phyloP scores from a whole-genome alignment of 2,888 invertebrate genomes.

The Drosophila vallismaia region DNA sequence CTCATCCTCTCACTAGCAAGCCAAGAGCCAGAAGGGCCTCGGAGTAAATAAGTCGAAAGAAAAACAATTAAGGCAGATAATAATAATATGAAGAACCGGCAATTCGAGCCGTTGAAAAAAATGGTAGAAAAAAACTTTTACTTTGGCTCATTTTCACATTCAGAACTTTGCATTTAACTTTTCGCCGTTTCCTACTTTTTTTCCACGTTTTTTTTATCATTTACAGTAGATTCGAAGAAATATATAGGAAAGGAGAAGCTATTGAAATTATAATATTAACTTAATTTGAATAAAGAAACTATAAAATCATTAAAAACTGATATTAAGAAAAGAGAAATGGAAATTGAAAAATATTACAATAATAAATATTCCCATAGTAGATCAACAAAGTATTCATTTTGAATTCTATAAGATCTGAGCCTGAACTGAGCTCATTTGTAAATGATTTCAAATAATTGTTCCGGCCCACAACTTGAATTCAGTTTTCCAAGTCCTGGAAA shows the following conservation, averaged over 20 bases:
- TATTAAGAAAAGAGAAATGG: too few relatives aligned
- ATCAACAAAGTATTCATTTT: neutral
- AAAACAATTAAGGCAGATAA: slow-evolving; percentile 78
- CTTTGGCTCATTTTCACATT: slow-evolving; percentile 70
- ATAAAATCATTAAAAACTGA: too few relatives aligned
- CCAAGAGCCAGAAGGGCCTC: slow-evolving; percentile 29
- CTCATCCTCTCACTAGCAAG: neutral
- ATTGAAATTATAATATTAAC: too few relatives aligned
- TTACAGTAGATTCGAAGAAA: slow-evolving; percentile 16
- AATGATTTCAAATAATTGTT: slow-evolving; percentile 11
- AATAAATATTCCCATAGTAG: neutral
- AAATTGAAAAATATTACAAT: too few relatives aligned
- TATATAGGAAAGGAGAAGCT: neutral
- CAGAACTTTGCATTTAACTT: slow-evolving; percentile 77
- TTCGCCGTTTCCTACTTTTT: slow-evolving; percentile 44
- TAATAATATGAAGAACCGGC: slow-evolving; percentile 65
- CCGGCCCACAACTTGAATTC: slow-evolving; percentile 30
- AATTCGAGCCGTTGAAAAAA: slow-evolving; percentile 28
- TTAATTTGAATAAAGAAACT: too few relatives aligned
- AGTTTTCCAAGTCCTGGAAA: slow-evolving; percentile 2
- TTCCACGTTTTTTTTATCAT: slow-evolving; percentile 28
- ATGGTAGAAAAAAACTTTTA: slow-evolving; percentile 58
- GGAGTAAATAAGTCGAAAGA: slow-evolving; percentile 69
- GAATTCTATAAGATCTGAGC: neutral
- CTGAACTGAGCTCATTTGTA: neutral